Evolutionary conservation across 1,140 invertebrate species (phyloP), one percentile per base, ranked within the genome.

Genomic region (Panagrolaimus sp.): DNA sequence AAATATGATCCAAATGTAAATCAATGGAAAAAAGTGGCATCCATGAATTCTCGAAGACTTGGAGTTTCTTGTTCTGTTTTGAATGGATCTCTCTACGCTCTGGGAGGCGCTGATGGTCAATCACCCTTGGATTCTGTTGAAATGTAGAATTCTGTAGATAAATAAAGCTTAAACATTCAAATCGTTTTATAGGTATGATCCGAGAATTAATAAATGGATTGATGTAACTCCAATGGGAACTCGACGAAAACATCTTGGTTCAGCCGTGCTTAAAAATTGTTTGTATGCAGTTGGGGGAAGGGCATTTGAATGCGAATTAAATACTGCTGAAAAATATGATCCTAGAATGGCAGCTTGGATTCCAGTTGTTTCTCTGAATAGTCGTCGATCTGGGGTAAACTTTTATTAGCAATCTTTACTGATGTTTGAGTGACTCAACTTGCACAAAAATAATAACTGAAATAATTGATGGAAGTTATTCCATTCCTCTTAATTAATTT

Each of bases 351-450:
- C 97, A 86, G 89, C 91, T 45, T 98, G 95, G 95, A 92, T 91
- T 82, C 93, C 94, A 0, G 94, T 98, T 76, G 93, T 97, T 42
- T 93, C 95, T 7, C 98, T 98, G 95, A 97, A 92, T 69, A 96
- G 92, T 9, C 87, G 94, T 74, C 87, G 95, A 83, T 94, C 91
- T 86, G 95, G 95, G 79, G 95, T 93, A 87, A 87, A 38, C 31
- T 4, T 38, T 38, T 38, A 4, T 38, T 38, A 7, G 31, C 2
- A 38, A 38, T 4, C 2, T 38, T 4, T 4, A 38, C 7, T 38
- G 31, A 4, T 38, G 31, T 38, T 38, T 38, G 31, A n/a, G n/a
- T n/a, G n/a, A n/a, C n/a, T n/a, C n/a, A n/a, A n/a, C n/a, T n/a
- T n/a, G n/a, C n/a, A n/a, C n/a, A n/a, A n/a, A n/a, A n/a, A n/a